Evolutionary conservation across 92 coral and sea anemone genomes (phyloP).

Genomic region (Blastomussa wellsi): DNA sequence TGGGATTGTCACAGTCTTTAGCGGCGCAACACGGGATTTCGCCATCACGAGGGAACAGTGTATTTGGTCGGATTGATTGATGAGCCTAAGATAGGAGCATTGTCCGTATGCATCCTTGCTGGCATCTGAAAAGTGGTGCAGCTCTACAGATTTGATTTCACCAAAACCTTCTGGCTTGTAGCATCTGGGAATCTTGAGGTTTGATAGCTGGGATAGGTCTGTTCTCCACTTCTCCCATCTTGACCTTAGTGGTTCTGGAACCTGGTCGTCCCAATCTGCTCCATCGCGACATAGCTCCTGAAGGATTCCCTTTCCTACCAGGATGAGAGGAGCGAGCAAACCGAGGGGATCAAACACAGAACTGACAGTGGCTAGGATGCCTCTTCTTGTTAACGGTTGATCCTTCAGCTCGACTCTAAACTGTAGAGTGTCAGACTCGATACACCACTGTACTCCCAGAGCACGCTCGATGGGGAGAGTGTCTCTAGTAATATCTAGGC

Average conservation of each 20-base stretch:
- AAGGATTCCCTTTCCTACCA: conserved; percentile 26
- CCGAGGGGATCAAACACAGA: conserved; percentile 62
- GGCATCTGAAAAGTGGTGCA: conserved; percentile 20
- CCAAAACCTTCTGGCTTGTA: conserved; percentile 34
- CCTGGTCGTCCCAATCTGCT: conserved; percentile 27
- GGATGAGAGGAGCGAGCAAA: conserved; percentile 42
- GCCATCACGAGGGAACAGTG: conserved; percentile 66
- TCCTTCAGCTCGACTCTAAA: conserved; percentile 46
- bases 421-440: conserved; percentile 52
- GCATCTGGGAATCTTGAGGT: conserved; percentile 21
- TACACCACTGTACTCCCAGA: conserved; percentile 57
- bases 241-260: conserved; percentile 20
- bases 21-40: conserved; percentile 62
- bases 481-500: not conserved
- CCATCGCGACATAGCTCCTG: conserved; percentile 33
- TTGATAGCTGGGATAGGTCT: conserved; percentile 5
- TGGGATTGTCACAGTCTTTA: not conserved
- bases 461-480: no score
- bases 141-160: conserved; percentile 16
- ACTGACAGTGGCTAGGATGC: conserved; percentile 53
- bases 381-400: conserved; percentile 57
- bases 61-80: conserved; percentile 21
- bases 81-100: conserved; percentile 37
- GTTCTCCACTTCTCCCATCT: conserved; percentile 22
- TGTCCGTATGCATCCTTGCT: conserved; percentile 22